phyloP scores from a whole-genome alignment of 2,797 vertebrate genomes.

The Pteronotus mesoamericanus region DNA sequence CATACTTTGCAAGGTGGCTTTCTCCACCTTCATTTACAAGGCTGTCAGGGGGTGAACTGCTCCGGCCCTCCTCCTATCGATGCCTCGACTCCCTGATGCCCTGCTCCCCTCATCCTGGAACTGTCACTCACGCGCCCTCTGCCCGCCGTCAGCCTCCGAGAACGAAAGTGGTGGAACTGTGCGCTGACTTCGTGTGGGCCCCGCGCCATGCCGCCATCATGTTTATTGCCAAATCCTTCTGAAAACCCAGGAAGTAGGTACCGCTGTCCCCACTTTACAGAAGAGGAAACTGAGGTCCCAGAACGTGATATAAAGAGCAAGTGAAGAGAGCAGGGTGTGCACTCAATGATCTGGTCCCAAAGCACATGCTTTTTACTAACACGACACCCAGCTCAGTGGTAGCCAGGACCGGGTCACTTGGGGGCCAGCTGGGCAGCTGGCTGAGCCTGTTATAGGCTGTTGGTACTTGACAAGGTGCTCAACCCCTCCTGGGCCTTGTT shows the following conservation, averaged over 20 bases:
- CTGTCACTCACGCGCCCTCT: not conserved
- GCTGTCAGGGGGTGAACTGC: accelerated
- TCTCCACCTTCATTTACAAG: not conserved
- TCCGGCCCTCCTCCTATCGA: not conserved
- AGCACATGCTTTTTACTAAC: not conserved
- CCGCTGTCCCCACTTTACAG: not conserved
- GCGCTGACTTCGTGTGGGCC: not conserved
- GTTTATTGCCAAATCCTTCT: not conserved
- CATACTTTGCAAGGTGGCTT: not conserved
- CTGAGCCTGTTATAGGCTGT: not conserved
- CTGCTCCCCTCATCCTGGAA: accelerated
- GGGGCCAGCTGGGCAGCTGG: too few species aligned
- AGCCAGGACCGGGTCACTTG: accelerated
- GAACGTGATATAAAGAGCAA: not conserved
- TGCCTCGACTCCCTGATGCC: accelerated
- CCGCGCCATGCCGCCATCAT: accelerated
- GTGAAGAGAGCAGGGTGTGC: not conserved
- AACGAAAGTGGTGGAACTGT: not conserved
- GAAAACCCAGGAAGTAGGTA: not conserved
- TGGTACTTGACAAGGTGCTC: not conserved
- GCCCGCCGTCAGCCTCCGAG: not conserved
- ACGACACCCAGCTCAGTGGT: accelerated
- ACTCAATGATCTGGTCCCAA: not conserved
- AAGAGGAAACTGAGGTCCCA: not conserved
- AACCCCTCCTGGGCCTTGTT: not conserved